Evolutionary conservation across 2,888 invertebrate genomes (phyloP).

Genomic region (Orthosia gothica): DNA sequence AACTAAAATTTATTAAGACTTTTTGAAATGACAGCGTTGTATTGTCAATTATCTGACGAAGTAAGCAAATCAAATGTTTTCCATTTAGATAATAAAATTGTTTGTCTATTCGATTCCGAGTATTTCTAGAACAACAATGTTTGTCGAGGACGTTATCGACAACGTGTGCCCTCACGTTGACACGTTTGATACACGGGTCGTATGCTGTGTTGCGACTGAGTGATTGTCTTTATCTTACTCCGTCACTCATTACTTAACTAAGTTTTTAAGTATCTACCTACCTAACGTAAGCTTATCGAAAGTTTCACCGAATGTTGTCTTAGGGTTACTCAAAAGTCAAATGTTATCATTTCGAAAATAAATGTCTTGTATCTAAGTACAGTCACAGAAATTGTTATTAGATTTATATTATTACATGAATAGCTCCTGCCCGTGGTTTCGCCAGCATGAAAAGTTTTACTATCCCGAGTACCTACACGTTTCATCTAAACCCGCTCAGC

Average conservation of each 20-base stretch:
- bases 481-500: no score
- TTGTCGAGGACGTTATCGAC: slow-evolving; percentile 68
- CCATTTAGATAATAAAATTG: not conserved
- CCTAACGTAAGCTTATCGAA: slow-evolving; percentile 40
- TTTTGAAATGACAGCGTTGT: no score
- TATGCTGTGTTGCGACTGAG: slow-evolving; percentile 51
- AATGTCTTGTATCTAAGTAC: slow-evolving; percentile 12
- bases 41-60: slow-evolving; percentile 24
- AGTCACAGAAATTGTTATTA: slow-evolving; percentile 8
- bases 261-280: not conserved
- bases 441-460: no score
- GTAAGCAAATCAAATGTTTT: slow-evolving; percentile 37
- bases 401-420: not conserved
- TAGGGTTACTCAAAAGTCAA: slow-evolving; percentile 14
- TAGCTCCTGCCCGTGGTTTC: not conserved
- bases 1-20: no score
- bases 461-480: no score
- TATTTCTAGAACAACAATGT: slow-evolving; percentile 71
- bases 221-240: slow-evolving; percentile 61
- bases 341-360: slow-evolving; percentile 36
- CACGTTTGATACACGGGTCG: slow-evolving; percentile 63
- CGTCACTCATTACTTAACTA: slow-evolving; percentile 31
- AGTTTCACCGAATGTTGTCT: slow-evolving; percentile 18
- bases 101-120: slow-evolving; percentile 61
- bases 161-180: slow-evolving; percentile 66